Evolutionary conservation across 2,888 invertebrate genomes (phyloP), one percentile per base, ranked within the genome.

Genomic region (Pomacea canaliculata): DNA sequence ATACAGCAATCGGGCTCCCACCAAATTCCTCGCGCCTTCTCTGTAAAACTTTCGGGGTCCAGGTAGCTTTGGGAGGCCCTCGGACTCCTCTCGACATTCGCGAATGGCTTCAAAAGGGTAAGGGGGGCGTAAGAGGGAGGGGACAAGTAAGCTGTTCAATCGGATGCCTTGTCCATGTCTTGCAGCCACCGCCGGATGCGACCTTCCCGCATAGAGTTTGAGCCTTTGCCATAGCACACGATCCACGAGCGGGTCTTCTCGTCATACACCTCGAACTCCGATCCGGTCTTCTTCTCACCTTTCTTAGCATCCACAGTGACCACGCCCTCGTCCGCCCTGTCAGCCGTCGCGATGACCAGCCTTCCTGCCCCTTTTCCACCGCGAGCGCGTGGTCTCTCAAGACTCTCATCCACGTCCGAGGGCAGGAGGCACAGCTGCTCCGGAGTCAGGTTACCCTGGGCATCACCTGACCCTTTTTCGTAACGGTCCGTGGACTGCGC

Each of bases 181-280:
- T 84, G 84, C 49, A 87, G 76, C 87, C 87, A 87, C 72, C 85
- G 84, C 69, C 85, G 77, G 73, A 87, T 86, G n/a, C 87, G 78
- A 5, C 86, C 85, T 16, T 86, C 85, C 13, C 79, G 70, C 18
- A 74, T 73, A 37, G 78, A 71, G 37, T 79, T 73, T 13, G 73
- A 70, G 9, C 76, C 78, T 37, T 78, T 71, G 59, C 76, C 80
- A 69, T 82, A 82, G 37, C 77, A 78, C 56, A 82, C 73, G 23
- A 80, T 80, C n/a, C 73, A 70, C 49, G 73, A 68, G 37, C 66
- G 60, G 49, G 49, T 60, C 8, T 49, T 60, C n/a, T 77, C 73
- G 51, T 75, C 75, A 27, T 62, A 70, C 27, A 75, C 51, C 62
- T 75, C 69, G 23, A 63, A 27, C 70, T 72, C 73, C 13, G 65